These are phyloP conservation scores for Corythucha ciliata DNA, from an alignment of 2,888 invertebrate species.

Conservation along the genomic window DNA sequence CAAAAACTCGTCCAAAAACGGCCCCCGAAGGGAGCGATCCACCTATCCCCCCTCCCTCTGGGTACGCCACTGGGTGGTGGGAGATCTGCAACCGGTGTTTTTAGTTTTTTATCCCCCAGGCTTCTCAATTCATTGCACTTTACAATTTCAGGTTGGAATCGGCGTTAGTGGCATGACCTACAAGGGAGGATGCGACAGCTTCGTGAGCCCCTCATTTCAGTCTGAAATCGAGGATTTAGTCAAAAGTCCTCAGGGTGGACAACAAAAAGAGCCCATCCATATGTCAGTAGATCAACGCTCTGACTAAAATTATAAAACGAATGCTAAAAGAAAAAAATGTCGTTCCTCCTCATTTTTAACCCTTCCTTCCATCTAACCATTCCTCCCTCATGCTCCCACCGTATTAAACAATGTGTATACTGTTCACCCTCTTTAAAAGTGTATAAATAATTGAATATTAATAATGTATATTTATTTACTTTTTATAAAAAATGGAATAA, in stretches of 20 bases:
- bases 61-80: no score
- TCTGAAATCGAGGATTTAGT: constrained; percentile 55
- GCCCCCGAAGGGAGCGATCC: no score
- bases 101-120: no score
- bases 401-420: constrained; percentile 31
- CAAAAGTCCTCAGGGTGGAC: constrained; percentile 43
- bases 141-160: constrained; percentile 44
- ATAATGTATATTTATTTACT: constrained; percentile 16
- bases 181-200: constrained; percentile 50
- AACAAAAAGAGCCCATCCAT: constrained; percentile 31
- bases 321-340: constrained; percentile 9
- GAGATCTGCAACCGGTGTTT: no score
- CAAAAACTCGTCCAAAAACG: no score
- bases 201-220: constrained; percentile 50
- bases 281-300: constrained; percentile 36
- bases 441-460: constrained; percentile 25
- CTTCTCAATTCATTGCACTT: no score
- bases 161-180: constrained; percentile 55
- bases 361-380: not conserved
- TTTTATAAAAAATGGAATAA: constrained; percentile 5
- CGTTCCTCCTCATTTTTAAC: constrained; percentile 13
- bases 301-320: constrained; percentile 30
- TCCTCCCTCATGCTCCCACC: constrained; percentile 26
- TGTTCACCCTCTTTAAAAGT: constrained; percentile 26
- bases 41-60: no score